Evolutionary conservation across 2,797 vertebrate genomes (phyloP), one percentile per base, ranked within the genome.

Genomic region (Rousettus madagascariensis): DNA sequence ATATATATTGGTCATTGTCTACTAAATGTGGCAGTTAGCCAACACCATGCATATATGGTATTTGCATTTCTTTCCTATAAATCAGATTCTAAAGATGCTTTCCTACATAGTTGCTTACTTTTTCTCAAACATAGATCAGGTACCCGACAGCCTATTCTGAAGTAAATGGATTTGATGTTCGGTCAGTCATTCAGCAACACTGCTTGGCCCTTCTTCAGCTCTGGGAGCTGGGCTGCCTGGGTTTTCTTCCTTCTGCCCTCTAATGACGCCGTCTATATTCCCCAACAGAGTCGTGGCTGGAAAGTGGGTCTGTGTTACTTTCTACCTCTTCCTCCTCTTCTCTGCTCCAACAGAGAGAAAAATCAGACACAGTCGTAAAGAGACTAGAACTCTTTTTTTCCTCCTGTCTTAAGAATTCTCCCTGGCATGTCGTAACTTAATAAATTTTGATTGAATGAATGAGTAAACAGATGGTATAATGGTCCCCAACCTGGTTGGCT

Each of bases 1-100:
- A 46, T n/a, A 43, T 13, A 2, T 43, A 16, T 11, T 63, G 38
- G 20, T 80, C 17, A 51, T 3, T 8, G 20, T 33, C 49, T n/a
- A 3, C 41, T 30, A 43, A 77, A 6, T 6, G 36, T 13, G 24
- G 41, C 26, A 5, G 5, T 51, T 43, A n/a, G 10, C 5, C 16
- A n/a, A 4, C 0, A 4, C 19, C 15, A 4, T 1, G 3, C 1
- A 3, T 10, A 2, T 13, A 33, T 7, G 49, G 10, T 3, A 22
- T 61, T 66, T 41, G 7, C 9, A 6, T 75, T 86, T 80, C 92
- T 66, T 74, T 57, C 55, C 65, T 55, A 8, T 19, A 43, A 84
- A 30, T n/a, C 22, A 17, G 59, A 46, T 46, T 63, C 41, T 74
- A 1, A 3, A 8, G 16, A 46, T 80, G 12, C 24, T 93, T 30